These are phyloP conservation scores for Caenorhabditis remanei DNA, from an alignment of 1,140 invertebrate species.

Conservation along the genomic window DNA sequence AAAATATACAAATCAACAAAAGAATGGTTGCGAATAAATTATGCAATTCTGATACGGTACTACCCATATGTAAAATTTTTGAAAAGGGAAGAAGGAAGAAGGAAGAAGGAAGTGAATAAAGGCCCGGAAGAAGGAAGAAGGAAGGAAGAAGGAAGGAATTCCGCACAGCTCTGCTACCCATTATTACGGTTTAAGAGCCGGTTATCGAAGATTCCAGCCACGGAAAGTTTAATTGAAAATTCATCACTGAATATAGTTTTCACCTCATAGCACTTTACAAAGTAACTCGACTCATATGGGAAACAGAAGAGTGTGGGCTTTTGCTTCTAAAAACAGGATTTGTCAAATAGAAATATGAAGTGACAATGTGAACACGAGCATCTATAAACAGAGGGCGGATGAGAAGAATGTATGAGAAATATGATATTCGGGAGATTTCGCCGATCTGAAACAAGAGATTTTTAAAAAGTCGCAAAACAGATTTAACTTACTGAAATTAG, in stretches of 20 bases:
- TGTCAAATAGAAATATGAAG: conserved; percentile 39
- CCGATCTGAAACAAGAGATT: neutral
- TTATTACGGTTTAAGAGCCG: too few species aligned
- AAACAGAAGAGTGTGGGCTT: neutral
- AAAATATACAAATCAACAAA: neutral
- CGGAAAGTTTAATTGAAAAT: neutral
- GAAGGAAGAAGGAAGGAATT: too few species aligned
- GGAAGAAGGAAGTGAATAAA: too few species aligned
- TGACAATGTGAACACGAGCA: neutral
- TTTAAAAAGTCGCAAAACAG: neutral
- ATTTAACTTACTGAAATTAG: neutral
- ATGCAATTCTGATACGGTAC: neutral
- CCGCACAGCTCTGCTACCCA: too few species aligned
- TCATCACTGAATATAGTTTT: neutral
- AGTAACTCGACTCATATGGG: neutral
- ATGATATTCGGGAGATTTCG: neutral
- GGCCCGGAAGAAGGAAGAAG: too few species aligned
- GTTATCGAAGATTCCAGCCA: too few species aligned
- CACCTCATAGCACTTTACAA: neutral
- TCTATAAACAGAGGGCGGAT: neutral
- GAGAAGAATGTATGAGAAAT: neutral
- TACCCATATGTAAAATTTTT: too few species aligned
- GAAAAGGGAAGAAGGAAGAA: too few species aligned
- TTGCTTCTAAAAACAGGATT: neutral
- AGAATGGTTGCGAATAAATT: neutral